phyloP scores from a whole-genome alignment of 2,113 vertebrate genomes.

The Xenopus borealis region DNA sequence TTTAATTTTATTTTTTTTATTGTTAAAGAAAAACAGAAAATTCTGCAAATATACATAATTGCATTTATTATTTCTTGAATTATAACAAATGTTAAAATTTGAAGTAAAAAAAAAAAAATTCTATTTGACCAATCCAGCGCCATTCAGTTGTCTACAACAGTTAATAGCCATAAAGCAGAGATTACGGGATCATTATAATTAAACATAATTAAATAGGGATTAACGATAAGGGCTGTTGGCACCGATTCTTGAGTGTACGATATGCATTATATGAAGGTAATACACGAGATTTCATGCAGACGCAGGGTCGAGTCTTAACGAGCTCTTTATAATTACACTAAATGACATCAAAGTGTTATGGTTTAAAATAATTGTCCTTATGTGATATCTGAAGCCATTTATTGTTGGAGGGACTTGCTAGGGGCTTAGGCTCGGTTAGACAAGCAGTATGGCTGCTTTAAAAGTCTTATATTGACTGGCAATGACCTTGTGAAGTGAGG shows the following conservation, averaged over 20 bases:
- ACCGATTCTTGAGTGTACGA: not conserved
- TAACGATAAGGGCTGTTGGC: not conserved
- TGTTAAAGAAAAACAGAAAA: no score
- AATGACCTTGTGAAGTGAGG: not conserved
- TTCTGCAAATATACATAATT: no score
- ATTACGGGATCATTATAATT: constrained; percentile 16
- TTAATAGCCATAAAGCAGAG: constrained; percentile 1
- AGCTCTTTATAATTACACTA: constrained; percentile 2
- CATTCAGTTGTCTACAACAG: not conserved
- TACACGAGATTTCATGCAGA: not conserved
- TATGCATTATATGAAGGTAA: not conserved
- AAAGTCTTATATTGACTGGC: not conserved
- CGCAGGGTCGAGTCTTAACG: not conserved
- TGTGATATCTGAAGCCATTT: not conserved
- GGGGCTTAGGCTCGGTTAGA: not conserved
- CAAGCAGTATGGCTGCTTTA: not conserved
- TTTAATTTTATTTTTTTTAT: no score
- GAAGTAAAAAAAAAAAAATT: not conserved
- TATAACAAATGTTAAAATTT: no score
- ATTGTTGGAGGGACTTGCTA: not conserved
- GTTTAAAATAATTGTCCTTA: not conserved
- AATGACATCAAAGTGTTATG: constrained; percentile 12
- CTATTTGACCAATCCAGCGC: not conserved
- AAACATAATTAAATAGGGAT: constrained; percentile 4
- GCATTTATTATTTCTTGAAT: no score